Percentiles rank a stretch among this genome's conserved stretches.
phyloP scores from a whole-genome alignment of 2,888 invertebrate genomes.

The Rhamnusium bicolor region DNA sequence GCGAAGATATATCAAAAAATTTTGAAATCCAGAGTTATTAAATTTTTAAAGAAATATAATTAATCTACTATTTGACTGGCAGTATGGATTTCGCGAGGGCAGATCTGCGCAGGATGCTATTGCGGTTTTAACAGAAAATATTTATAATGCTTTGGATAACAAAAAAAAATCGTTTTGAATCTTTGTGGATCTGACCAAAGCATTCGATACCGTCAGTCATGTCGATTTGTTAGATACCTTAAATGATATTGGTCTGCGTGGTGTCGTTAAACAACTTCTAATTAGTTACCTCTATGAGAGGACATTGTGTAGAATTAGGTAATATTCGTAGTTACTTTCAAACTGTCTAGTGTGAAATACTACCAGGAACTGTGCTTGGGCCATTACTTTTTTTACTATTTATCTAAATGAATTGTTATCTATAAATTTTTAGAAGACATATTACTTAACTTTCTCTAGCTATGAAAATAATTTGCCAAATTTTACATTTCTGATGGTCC shows the following conservation, averaged over 20 bases:
- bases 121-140: background rate
- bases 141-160: background rate
- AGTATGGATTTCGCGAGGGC: too few relatives aligned
- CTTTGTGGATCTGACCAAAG: background rate
- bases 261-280: background rate
- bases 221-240: background rate
- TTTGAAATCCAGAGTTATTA: too few relatives aligned
- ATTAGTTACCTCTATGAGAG: background rate
- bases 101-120: background rate
- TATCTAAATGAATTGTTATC: too few relatives aligned
- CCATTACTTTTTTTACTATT: background rate
- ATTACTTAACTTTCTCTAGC: too few relatives aligned
- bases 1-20: too few relatives aligned
- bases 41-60: too few relatives aligned
- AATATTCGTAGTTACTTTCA: background rate
- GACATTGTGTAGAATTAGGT: background rate
- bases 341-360: background rate
- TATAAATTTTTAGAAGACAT: too few relatives aligned
- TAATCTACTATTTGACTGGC: too few relatives aligned
- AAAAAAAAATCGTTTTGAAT: background rate
- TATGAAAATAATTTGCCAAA: too few relatives aligned
- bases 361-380: background rate
- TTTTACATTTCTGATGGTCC: too few relatives aligned
- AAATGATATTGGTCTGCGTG: background rate
- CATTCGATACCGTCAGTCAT: background rate